Conservation (phyloP, 2,888 invertebrate genomes). For the Heliconius erato region DNA sequence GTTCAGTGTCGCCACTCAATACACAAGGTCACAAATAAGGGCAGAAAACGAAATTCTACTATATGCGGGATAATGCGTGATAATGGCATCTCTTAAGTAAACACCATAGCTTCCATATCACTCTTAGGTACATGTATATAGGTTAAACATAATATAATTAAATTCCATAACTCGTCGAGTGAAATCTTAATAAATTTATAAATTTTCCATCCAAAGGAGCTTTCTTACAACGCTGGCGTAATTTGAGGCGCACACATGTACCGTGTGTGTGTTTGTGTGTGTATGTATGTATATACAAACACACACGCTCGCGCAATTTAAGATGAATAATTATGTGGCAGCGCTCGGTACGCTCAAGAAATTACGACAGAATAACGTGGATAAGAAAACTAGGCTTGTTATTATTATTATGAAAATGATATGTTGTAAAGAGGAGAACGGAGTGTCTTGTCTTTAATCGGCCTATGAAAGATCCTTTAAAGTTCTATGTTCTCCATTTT, state of each 20-base stretch:
- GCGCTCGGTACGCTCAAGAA: slow-evolving; percentile 75
- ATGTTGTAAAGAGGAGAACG: too few relatives aligned
- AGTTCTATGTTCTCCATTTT: too few relatives aligned
- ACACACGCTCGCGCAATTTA: slow-evolving; percentile 82
- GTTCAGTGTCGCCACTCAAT: background rate
- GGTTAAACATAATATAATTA: slow-evolving; percentile 60
- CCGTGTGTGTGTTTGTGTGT: background rate
- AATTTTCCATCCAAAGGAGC: slow-evolving; percentile 72
- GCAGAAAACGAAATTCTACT: background rate
- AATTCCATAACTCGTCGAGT: slow-evolving; percentile 62
- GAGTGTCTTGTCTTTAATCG: too few relatives aligned
- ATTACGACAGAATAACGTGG: slow-evolving; percentile 59
- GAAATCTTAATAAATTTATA: slow-evolving; percentile 81
- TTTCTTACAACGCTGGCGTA: slow-evolving; percentile 78
- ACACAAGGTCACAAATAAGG: background rate
- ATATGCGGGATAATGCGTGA: too few relatives aligned
- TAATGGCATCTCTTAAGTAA: background rate
- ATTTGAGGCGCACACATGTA: slow-evolving; percentile 66
- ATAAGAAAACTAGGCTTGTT: slow-evolving; percentile 52
- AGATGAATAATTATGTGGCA: slow-evolving; percentile 86
- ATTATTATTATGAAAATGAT: background rate
- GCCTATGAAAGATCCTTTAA: too few relatives aligned
- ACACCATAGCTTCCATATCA: background rate
- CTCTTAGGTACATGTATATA: background rate
- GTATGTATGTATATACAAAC: slow-evolving; percentile 53